Conservation (phyloP, 2,888 invertebrate species). For the Meandrusa payeni region DNA sequence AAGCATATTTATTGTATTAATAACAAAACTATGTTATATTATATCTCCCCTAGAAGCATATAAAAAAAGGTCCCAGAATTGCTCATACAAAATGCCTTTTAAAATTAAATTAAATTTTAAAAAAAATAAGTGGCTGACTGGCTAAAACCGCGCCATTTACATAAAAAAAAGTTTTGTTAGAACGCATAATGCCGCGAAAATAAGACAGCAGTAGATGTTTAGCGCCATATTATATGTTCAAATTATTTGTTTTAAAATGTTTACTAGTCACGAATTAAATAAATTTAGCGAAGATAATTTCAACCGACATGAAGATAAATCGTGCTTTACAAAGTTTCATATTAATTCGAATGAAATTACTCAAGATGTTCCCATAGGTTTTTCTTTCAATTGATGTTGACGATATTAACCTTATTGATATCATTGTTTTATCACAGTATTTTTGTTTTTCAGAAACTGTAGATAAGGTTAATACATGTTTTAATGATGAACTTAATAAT, state of each 20-base stretch:
- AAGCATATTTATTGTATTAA: too few relatives aligned
- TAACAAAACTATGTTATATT: too few relatives aligned
- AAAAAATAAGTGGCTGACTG: slow-evolving; percentile 3
- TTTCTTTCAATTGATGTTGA: too few relatives aligned
- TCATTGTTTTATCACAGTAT: too few relatives aligned
- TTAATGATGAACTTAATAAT: neutral
- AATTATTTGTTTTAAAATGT: neutral
- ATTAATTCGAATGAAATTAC: too few relatives aligned
- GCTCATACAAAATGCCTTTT: too few relatives aligned
- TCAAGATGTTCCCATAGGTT: too few relatives aligned
- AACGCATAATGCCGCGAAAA: slow-evolving; percentile 3
- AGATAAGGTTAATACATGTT: neutral
- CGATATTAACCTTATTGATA: too few relatives aligned
- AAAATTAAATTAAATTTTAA: too few relatives aligned
- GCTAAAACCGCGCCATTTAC: neutral
- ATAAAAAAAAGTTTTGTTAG: slow-evolving; percentile 7
- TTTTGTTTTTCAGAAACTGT: slow-evolving; percentile 2
- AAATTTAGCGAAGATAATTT: neutral
- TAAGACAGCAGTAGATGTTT: neutral
- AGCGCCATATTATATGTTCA: neutral
- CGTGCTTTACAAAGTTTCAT: too few relatives aligned
- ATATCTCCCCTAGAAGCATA: too few relatives aligned
- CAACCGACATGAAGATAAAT: neutral
- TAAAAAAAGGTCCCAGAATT: too few relatives aligned
- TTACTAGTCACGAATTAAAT: neutral